These are phyloP conservation scores for Salminus brasiliensis DNA, from an alignment of 2,113 vertebrate species.

Conservation along the genomic window DNA sequence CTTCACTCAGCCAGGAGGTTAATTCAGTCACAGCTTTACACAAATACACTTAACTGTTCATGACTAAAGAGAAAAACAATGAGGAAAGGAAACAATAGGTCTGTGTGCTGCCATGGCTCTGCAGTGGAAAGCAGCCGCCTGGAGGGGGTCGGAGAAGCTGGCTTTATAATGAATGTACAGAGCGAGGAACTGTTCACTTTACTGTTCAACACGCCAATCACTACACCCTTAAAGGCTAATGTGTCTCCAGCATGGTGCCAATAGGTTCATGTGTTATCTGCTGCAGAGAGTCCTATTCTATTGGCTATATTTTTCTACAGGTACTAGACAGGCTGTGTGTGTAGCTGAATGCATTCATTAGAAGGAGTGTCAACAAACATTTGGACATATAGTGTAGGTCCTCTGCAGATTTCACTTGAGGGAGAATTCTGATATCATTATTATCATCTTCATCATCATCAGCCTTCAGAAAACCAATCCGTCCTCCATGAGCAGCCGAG, in stretches of 20 bases:
- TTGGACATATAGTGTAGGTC: too few species aligned
- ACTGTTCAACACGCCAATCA: background rate
- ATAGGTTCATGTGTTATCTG: too few species aligned
- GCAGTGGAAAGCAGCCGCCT: background rate
- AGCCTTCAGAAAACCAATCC: slow-evolving; percentile 17
- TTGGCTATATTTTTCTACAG: too few species aligned
- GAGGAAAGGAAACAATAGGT: too few species aligned
- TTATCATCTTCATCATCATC: slow-evolving; percentile 27
- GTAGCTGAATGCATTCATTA: too few species aligned
- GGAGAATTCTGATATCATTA: slow-evolving; percentile 31
- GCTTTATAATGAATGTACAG: background rate
- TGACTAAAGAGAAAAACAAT: background rate
- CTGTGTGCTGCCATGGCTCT: too few species aligned
- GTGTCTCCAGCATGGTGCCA: too few species aligned
- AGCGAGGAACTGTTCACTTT: background rate
- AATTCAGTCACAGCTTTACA: background rate
- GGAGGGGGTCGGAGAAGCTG: background rate
- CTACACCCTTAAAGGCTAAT: background rate
- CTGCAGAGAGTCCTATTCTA: too few species aligned
- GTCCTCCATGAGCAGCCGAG: slow-evolving; percentile 27
- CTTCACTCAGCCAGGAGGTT: slow-evolving; percentile 33
- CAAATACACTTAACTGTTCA: slow-evolving; percentile 19
- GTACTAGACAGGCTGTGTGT: too few species aligned
- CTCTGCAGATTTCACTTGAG: background rate
- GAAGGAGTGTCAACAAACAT: too few species aligned